A percentile compares a stretch with the other conserved stretches of the same genome.
Conservation (phyloP, 2,888 invertebrate species). For the Tenodera sinensis region DNA sequence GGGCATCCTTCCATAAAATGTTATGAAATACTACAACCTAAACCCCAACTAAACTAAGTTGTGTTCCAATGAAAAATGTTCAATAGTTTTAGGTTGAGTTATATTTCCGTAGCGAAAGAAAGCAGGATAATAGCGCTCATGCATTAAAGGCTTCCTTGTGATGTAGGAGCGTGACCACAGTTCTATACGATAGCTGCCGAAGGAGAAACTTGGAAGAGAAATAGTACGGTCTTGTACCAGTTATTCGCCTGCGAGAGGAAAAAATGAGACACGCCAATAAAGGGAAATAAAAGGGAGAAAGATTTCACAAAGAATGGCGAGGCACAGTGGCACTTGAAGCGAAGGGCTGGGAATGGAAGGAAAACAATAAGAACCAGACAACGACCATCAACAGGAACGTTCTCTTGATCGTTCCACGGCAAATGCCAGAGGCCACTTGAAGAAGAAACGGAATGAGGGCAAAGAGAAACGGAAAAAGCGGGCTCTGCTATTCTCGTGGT, state of each 20-base stretch:
- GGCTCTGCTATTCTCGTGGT: not conserved
- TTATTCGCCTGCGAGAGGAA: not conserved
- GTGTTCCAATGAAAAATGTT: not conserved
- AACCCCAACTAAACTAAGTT: no score
- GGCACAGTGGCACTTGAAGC: not conserved
- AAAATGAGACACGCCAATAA: not conserved
- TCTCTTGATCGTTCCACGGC: not conserved
- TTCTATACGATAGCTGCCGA: not conserved
- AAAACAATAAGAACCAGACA: not conserved
- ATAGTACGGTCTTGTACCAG: not conserved
- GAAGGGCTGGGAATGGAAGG: not conserved
- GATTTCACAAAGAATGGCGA: not conserved
- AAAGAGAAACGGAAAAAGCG: not conserved
- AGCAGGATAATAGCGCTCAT: not conserved
- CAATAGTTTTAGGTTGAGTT: not conserved
- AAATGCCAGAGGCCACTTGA: not conserved
- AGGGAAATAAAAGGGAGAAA: not conserved
- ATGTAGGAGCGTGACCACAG: not conserved
- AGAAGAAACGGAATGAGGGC: not conserved
- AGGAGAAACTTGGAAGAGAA: not conserved
- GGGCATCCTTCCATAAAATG: no score
- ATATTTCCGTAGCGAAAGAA: not conserved
- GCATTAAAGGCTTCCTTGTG: not conserved
- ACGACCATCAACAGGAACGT: not conserved
- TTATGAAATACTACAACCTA: no score